phyloP scores from a whole-genome alignment of 2,797 vertebrate genomes.

The Euphonia xanthogaster region DNA sequence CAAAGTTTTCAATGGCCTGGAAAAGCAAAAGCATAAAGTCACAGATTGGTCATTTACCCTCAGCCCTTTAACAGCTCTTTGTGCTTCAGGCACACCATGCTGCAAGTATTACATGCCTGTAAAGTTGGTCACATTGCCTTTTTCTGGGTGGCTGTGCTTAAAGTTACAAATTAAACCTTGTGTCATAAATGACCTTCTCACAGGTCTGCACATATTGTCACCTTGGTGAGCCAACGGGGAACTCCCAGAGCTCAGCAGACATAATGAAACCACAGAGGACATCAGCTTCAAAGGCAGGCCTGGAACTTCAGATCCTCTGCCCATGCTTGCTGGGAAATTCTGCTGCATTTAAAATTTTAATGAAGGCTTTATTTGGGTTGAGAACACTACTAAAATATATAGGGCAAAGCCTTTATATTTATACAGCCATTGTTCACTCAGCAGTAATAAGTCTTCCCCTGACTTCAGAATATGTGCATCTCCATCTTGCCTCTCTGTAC shows the following conservation, averaged over 20 bases:
- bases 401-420: neutral
- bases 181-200: neutral
- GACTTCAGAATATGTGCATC: neutral
- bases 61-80: neutral
- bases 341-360: neutral
- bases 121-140: neutral
- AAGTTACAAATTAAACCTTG: neutral
- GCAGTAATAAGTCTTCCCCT: neutral
- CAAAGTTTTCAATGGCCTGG: conserved; percentile 96
- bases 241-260: neutral
- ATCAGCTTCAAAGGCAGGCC: neutral
- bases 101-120: neutral
- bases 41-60: neutral
- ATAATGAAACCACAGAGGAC: neutral
- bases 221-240: neutral
- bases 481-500: neutral
- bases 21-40: conserved; percentile 1
- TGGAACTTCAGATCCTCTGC: neutral
- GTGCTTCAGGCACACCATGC: neutral
- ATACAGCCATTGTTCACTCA: neutral
- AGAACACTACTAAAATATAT: neutral
- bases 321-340: neutral
- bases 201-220: neutral
- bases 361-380: neutral
- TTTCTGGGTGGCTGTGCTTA: neutral